phyloP scores from a whole-genome alignment of 2,888 invertebrate genomes.

The Tachina lurida region DNA sequence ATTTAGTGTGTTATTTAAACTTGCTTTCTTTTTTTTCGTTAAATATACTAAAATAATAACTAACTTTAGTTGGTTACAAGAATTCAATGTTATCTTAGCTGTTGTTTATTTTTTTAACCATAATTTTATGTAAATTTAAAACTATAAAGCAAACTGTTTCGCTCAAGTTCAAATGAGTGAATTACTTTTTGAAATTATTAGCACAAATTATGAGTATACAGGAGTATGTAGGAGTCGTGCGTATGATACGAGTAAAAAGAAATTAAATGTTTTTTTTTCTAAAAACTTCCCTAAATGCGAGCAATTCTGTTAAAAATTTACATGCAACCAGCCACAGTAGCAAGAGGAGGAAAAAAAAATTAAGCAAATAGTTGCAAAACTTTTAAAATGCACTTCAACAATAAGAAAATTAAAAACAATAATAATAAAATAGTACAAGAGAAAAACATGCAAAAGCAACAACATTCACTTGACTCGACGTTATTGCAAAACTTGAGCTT shows the following conservation, averaged over 20 bases:
- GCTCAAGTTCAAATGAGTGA: constrained; percentile 56
- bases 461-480: constrained; percentile 57
- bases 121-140: constrained; percentile 65
- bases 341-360: neutral
- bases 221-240: neutral
- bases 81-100: constrained; percentile 51
- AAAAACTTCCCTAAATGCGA: neutral
- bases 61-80: constrained; percentile 27
- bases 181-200: constrained; percentile 42
- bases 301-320: constrained; percentile 27
- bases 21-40: neutral
- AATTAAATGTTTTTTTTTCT: neutral
- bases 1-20: too few relatives aligned
- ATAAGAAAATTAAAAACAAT: constrained; percentile 52
- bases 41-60: constrained; percentile 41
- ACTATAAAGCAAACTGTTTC: constrained; percentile 35
- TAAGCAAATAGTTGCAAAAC: constrained; percentile 40
- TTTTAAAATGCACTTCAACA: constrained; percentile 53
- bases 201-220: neutral
- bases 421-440: constrained; percentile 41
- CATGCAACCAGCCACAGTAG: constrained; percentile 34
- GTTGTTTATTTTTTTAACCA: constrained; percentile 26
- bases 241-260: constrained; percentile 6
- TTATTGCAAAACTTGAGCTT: constrained; percentile 62
- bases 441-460: constrained; percentile 19